Base-by-base conservation (phyloP, 2,888 invertebrate genomes). In the Cantharis flavilabris region DNA sequence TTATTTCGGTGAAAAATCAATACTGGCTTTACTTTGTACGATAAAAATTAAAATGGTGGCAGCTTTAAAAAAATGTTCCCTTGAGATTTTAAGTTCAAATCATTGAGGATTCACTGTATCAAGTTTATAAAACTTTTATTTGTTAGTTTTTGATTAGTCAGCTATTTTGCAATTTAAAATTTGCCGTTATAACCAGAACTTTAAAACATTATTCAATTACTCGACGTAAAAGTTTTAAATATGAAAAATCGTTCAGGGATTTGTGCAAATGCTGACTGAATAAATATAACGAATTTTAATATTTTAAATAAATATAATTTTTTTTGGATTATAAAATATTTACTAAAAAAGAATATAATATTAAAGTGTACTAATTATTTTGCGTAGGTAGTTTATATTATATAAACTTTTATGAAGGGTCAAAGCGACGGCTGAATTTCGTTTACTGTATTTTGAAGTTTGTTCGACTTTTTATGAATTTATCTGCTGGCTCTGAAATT, bases 371-470 rank as follows among this genome's bases (percentile, higher is more conserved):
- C 20, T 65, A 71, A 75, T 75, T 71, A 16, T 13, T 65, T 26
- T 49, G 11, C 18, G 26, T 9, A 26, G 26, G 7, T 26, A 26
- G 7, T 1, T 26, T 26, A 26, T 1, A 26, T 9, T 69, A 69
- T 33, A 26, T 62, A 67, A 16, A 63, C 33, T 72, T 76, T 69
- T 75, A 71, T 71, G 69, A 30, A 71, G n/a, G n/a, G 2, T 49
- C 71, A 64, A 65, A 71, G 65, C 67, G 63, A 75, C 62, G 69
- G 28, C 69, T 69, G 76, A 72, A 76, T 69, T 71, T 76, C 72
- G 69, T 69, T 63, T 64, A 70, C 76, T 70, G 72, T 72, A 72
- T 72, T 76, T 76, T 69, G 33, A 72, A 72, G 76, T 76, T 72
- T 72, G 72, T 76, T 76, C 72, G 71, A 33, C 71, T 63, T 74